Percentiles rank a stretch among this genome's conserved stretches.
Evolutionary conservation across 2,797 vertebrate genomes (phyloP).

Genomic region (Diglossa cyanea): DNA sequence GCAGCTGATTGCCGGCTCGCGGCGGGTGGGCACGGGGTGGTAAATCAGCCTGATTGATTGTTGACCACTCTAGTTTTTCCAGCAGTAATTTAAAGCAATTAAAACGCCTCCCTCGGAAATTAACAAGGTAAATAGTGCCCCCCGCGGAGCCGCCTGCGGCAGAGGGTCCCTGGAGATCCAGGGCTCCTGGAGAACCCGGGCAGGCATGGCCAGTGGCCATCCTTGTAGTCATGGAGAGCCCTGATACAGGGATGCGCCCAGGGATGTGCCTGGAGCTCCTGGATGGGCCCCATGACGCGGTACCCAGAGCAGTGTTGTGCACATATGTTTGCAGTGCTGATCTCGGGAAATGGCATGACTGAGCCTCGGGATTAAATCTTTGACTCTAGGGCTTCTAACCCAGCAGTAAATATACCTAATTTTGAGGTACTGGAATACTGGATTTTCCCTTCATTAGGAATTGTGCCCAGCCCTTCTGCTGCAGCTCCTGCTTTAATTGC

Average conservation of each 20-base stretch:
- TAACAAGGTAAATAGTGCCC: slow-evolving; percentile 62
- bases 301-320: fast-evolving
- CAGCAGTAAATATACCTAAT: not conserved
- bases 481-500: slow-evolving; percentile 64
- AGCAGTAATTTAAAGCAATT: slow-evolving; percentile 72
- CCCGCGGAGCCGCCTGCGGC: not conserved
- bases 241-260: not conserved
- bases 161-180: not conserved
- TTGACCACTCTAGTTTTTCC: slow-evolving; percentile 71
- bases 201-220: not conserved
- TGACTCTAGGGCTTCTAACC: not conserved
- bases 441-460: not conserved
- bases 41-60: slow-evolving; percentile 76
- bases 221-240: not conserved
- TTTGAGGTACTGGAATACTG: not conserved
- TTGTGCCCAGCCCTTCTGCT: slow-evolving; percentile 11
- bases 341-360: not conserved
- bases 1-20: slow-evolving; percentile 81
- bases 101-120: slow-evolving; percentile 68
- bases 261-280: not conserved
- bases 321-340: fast-evolving
- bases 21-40: slow-evolving; percentile 68
- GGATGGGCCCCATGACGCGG: fast-evolving
- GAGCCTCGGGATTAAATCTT: not conserved
- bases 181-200: not conserved